Percentiles rank a stretch among this genome's conserved stretches.
Evolutionary conservation across 2,113 vertebrate species (phyloP).

Genomic region (Apistogramma diplotaenia): DNA sequence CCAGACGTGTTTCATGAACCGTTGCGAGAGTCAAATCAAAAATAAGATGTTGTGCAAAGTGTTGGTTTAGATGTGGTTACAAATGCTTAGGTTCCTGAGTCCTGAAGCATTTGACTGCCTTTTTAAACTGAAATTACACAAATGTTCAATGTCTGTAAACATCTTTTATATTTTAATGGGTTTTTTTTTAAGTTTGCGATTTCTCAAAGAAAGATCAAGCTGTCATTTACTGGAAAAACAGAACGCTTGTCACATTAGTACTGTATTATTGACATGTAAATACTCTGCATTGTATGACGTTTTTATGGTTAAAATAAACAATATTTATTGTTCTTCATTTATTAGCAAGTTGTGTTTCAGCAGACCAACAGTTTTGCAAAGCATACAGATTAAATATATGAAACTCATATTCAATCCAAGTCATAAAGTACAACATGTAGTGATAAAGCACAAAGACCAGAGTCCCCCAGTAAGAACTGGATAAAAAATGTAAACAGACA

Average conservation of each 20-base stretch:
- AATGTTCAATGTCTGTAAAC: neutral
- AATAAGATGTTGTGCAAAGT: neutral
- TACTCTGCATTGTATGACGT: conserved; percentile 22
- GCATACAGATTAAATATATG: neutral
- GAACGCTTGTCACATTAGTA: neutral
- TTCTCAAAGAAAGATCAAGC: neutral
- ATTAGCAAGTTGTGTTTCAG: conserved; percentile 9
- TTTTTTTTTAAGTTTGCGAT: neutral
- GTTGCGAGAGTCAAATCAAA: neutral
- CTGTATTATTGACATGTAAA: conserved; percentile 33
- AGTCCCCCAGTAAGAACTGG: neutral
- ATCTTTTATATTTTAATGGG: neutral
- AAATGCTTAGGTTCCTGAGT: neutral
- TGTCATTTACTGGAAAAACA: neutral
- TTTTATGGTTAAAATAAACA: conserved; percentile 44
- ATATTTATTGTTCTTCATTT: conserved; percentile 51
- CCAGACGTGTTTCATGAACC: neutral
- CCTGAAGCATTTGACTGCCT: neutral
- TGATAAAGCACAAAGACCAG: neutral
- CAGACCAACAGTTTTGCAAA: neutral
- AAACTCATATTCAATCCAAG: neutral
- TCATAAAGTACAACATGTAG: neutral
- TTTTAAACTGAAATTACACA: no score
- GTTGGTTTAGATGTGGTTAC: conserved; percentile 2
- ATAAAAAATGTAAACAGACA: neutral